These are phyloP conservation scores for Dromaius novaehollandiae DNA, from an alignment of 2,113 vertebrate genomes.

Conservation along the genomic window DNA sequence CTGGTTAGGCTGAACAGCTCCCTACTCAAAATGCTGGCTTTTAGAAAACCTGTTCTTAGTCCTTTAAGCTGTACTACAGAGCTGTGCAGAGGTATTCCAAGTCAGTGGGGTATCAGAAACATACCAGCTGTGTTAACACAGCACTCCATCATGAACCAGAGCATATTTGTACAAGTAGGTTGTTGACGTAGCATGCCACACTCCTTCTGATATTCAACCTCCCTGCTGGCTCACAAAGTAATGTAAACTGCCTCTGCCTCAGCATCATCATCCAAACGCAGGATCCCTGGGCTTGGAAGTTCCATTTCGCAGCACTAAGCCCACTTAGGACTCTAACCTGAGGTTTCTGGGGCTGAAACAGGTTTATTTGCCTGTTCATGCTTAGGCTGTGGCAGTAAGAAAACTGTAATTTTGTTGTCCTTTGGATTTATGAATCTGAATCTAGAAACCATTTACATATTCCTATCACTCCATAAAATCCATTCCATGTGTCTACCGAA, in stretches of 20 bases:
- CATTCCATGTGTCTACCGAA: fast-evolving
- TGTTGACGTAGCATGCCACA: fast-evolving
- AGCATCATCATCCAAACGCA: not conserved
- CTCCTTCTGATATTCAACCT: not conserved
- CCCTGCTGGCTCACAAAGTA: fast-evolving
- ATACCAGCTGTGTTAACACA: not conserved
- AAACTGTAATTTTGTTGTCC: not conserved
- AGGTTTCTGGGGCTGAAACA: not conserved
- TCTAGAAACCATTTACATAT: not conserved
- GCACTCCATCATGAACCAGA: fast-evolving
- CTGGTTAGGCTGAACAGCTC: not conserved
- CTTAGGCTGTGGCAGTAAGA: not conserved
- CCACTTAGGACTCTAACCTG: not conserved
- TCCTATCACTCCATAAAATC: not conserved
- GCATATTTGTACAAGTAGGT: not conserved
- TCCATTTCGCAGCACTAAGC: not conserved
- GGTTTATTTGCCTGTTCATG: not conserved
- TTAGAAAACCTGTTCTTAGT: not conserved
- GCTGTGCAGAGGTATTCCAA: too few species aligned
- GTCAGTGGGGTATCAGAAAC: fast-evolving
- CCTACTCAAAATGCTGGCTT: not conserved
- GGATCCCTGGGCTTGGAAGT: not conserved
- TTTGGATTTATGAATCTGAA: not conserved
- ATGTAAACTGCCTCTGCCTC: not conserved
- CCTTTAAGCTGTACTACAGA: not conserved